Conservation (phyloP, 2,888 invertebrate species). For the Orchesellides sinensis region DNA sequence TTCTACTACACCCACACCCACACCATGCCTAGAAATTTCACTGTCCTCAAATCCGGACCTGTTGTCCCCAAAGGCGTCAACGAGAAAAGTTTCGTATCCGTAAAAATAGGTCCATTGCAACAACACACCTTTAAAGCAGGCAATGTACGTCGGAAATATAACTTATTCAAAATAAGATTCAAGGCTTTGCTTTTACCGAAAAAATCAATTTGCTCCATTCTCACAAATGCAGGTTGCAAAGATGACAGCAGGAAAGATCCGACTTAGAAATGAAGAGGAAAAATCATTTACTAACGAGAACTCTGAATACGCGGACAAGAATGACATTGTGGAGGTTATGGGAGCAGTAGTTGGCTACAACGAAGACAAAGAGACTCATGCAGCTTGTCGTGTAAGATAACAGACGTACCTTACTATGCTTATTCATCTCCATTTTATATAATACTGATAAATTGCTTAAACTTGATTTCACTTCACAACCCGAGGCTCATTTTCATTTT, state of each 20-base stretch:
- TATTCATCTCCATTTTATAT: too few relatives aligned
- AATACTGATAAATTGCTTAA: too few relatives aligned
- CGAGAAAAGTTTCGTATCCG: constrained; percentile 65
- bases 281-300: constrained; percentile 54
- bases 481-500: too few relatives aligned
- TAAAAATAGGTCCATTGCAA: constrained; percentile 46
- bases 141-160: constrained; percentile 27
- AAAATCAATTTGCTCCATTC: too few relatives aligned
- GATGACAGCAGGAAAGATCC: constrained; percentile 67
- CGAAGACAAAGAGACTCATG: constrained; percentile 61
- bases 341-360: constrained; percentile 57
- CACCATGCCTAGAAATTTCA: constrained; percentile 42
- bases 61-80: constrained; percentile 60
- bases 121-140: constrained; percentile 58
- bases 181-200: too few relatives aligned
- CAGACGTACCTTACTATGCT: too few relatives aligned
- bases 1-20: too few relatives aligned
- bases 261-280: constrained; percentile 65
- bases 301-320: constrained; percentile 63
- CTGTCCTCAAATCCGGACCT: constrained; percentile 55
- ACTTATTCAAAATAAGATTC: not conserved
- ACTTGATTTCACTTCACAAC: too few relatives aligned
- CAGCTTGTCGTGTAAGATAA: constrained; percentile 60
- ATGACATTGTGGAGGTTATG: constrained; percentile 56
- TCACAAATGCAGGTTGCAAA: constrained; percentile 57